Evolutionary conservation across 2,888 invertebrate genomes (phyloP).

Genomic region (Tenodera sinensis): DNA sequence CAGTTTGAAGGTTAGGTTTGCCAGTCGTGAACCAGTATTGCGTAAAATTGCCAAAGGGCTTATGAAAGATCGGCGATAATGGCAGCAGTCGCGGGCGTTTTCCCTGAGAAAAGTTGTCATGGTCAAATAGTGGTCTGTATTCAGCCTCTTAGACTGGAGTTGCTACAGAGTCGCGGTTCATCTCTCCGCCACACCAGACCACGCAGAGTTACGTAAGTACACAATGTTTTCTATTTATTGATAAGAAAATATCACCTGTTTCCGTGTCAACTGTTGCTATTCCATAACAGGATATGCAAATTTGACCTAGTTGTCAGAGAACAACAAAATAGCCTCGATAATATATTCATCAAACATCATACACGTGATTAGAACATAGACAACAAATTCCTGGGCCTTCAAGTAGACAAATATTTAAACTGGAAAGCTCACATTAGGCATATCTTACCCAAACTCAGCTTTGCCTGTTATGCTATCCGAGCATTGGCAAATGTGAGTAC

Average conservation of each 20-base stretch:
- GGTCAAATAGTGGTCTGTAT: not conserved
- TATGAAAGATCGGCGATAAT: not conserved
- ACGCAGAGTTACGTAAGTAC: not conserved
- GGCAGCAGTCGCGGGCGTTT: not conserved
- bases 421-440: too few relatives aligned
- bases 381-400: too few relatives aligned
- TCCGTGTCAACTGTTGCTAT: not conserved
- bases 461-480: too few relatives aligned
- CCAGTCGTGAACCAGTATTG: not conserved
- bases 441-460: too few relatives aligned
- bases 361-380: too few relatives aligned
- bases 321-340: not conserved
- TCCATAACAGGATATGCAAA: not conserved
- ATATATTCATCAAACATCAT: too few relatives aligned
- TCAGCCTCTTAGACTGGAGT: not conserved
- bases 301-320: too few relatives aligned
- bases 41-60: not conserved
- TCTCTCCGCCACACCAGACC: not conserved
- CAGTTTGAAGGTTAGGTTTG: not conserved
- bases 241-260: not conserved
- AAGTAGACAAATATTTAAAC: too few relatives aligned
- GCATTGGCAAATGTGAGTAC: too few relatives aligned
- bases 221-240: not conserved
- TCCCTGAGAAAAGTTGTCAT: not conserved
- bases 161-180: not conserved